Evolutionary conservation across 2,797 vertebrate species (phyloP).

Genomic region (Tangara arthus): DNA sequence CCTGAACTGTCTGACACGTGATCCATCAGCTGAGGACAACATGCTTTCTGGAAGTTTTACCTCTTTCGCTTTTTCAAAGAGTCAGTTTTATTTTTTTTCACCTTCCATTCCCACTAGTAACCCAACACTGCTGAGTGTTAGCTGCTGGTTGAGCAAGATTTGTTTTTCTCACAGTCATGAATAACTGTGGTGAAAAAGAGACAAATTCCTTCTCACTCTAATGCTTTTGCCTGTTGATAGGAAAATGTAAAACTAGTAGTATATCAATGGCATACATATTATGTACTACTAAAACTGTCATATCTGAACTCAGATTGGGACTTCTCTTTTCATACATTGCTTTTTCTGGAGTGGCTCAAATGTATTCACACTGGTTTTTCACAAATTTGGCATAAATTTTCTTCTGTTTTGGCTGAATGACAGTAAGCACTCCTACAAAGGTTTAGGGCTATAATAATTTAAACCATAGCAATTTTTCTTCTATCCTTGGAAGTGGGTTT

Average conservation of each 20-base stretch:
- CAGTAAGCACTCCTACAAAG: neutral
- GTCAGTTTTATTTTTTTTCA: neutral
- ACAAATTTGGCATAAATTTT: neutral
- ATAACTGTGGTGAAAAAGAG: neutral
- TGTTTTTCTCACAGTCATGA: neutral
- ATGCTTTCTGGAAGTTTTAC: neutral
- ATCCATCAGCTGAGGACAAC: neutral
- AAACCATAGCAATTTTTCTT: neutral
- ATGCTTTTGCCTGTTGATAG: neutral
- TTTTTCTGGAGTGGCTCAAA: neutral
- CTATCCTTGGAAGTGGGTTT: neutral
- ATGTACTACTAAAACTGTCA: neutral
- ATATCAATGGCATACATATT: accelerated
- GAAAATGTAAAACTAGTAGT: neutral
- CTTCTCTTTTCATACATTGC: neutral
- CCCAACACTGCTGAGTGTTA: neutral
- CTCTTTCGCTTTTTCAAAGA: neutral
- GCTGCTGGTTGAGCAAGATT: neutral
- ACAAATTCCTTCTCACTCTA: neutral
- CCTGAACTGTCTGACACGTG: neutral
- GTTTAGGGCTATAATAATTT: neutral
- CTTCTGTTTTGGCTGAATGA: neutral
- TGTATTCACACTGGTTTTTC: neutral
- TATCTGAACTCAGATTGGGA: neutral
- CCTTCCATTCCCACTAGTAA: neutral